A percentile compares a stretch with the other conserved stretches of the same genome.
Evolutionary conservation across 2,888 invertebrate species (phyloP).

Genomic region (Brenthis ino): DNA sequence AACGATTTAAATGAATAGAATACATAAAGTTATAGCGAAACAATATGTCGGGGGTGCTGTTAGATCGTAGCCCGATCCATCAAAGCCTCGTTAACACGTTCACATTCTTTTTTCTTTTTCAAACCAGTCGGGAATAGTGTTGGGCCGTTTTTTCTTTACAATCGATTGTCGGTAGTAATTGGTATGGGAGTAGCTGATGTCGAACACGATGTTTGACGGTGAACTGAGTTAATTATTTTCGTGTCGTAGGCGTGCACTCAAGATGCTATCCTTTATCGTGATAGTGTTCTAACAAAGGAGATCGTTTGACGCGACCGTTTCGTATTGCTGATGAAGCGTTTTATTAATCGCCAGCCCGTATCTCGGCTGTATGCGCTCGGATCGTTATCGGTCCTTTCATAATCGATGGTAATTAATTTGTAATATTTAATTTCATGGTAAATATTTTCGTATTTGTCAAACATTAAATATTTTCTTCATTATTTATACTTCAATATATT

Average conservation of each 20-base stretch:
- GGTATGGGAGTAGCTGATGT: conserved; percentile 79
- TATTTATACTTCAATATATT: background rate
- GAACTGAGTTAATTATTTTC: conserved; percentile 79
- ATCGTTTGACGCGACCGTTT: conserved; percentile 55
- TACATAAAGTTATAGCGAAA: conserved; percentile 25
- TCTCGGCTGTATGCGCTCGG: conserved; percentile 15
- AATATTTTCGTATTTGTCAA: conserved; percentile 11
- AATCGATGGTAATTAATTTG: conserved; percentile 20
- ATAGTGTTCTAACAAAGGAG: conserved; percentile 64
- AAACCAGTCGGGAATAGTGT: conserved; percentile 63
- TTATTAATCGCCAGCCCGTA: conserved; percentile 21
- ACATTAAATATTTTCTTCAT: background rate
- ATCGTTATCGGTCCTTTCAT: conserved; percentile 19
- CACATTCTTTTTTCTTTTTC: conserved; percentile 55
- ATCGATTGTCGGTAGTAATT: conserved; percentile 78
- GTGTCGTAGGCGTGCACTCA: conserved; percentile 73
- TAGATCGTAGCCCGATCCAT: conserved; percentile 72
- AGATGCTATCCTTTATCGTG: conserved; percentile 68
- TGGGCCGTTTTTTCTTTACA: conserved; percentile 64
- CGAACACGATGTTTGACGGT: conserved; percentile 77
- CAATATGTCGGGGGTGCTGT: conserved; percentile 43
- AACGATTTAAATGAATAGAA: conserved; percentile 19
- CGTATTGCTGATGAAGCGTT: conserved; percentile 49
- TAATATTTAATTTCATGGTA: conserved; percentile 3
- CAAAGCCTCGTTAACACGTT: conserved; percentile 77